phyloP scores from a whole-genome alignment of 2,797 vertebrate species.

The Otus scops region DNA sequence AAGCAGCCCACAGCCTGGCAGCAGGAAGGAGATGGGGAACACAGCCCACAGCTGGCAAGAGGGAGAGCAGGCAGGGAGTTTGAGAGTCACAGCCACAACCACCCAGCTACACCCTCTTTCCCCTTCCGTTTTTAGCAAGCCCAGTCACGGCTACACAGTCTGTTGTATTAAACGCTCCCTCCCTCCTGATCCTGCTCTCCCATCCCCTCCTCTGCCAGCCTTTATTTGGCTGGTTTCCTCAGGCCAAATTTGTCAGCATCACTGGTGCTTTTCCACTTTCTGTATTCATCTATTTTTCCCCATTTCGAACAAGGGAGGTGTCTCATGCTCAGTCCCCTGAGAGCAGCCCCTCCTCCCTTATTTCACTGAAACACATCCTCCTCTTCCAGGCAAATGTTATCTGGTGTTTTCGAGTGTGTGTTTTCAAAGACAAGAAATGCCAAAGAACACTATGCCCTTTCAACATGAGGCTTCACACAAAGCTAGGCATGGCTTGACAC shows the following conservation, averaged over 20 bases:
- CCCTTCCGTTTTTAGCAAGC: neutral
- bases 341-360: neutral
- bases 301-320: neutral
- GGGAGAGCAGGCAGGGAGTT: neutral
- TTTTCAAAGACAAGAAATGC: conserved; percentile 9
- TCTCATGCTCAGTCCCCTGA: neutral
- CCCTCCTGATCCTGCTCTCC: neutral
- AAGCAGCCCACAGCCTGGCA: neutral
- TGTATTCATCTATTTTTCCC: neutral
- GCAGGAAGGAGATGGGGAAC: neutral
- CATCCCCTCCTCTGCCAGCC: neutral
- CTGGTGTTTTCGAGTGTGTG: accelerated
- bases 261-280: neutral
- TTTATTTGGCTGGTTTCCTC: neutral
- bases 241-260: neutral
- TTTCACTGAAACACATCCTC: neutral
- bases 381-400: neutral
- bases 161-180: neutral
- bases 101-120: neutral
- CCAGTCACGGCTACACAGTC: accelerated
- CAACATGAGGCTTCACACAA: neutral
- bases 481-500: neutral
- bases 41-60: accelerated
- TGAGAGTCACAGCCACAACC: neutral
- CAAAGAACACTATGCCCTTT: neutral